These are phyloP conservation scores for Lutraria rhynchaena DNA, from an alignment of 1,140 invertebrate species.

Conservation along the genomic window DNA sequence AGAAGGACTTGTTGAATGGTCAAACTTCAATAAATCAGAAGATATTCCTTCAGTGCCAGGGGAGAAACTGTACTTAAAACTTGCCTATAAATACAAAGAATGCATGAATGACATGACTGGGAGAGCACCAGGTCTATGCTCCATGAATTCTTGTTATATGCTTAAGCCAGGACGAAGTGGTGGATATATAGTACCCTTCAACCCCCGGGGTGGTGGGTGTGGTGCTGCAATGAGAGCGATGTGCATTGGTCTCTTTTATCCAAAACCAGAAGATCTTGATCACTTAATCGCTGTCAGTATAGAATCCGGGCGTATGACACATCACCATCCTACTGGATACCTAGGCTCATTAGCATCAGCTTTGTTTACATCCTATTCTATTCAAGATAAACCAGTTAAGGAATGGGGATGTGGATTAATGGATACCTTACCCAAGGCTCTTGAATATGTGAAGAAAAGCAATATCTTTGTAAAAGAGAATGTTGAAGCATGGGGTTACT, in stretches of 20 bases:
- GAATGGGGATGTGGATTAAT: slow-evolving; percentile 77
- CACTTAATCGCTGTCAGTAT: slow-evolving; percentile 78
- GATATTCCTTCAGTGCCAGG: too few species aligned
- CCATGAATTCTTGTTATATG: neutral
- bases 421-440: slow-evolving; percentile 56
- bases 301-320: slow-evolving; percentile 80
- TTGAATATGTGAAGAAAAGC: slow-evolving; percentile 29
- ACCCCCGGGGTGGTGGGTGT: slow-evolving; percentile 76
- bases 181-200: slow-evolving; percentile 17
- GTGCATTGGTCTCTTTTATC: slow-evolving; percentile 81
- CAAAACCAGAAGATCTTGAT: slow-evolving; percentile 69
- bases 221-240: slow-evolving; percentile 81
- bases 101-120: slow-evolving; percentile 76
- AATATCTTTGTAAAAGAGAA: slow-evolving; percentile 77
- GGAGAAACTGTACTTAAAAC: slow-evolving; percentile 61
- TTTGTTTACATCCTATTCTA: slow-evolving; percentile 78
- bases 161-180: neutral
- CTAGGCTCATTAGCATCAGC: slow-evolving; percentile 79
- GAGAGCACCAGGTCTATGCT: slow-evolving; percentile 65
- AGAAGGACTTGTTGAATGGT: slow-evolving; percentile 60
- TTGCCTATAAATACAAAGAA: slow-evolving; percentile 70
- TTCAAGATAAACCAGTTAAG: slow-evolving; percentile 73
- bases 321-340: slow-evolving; percentile 81
- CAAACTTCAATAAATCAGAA: neutral
- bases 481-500: slow-evolving; percentile 74